Evolutionary conservation across 2,113 vertebrate genomes (phyloP), one percentile per base, ranked within the genome.

Genomic region (Thinocorus orbignyianus): DNA sequence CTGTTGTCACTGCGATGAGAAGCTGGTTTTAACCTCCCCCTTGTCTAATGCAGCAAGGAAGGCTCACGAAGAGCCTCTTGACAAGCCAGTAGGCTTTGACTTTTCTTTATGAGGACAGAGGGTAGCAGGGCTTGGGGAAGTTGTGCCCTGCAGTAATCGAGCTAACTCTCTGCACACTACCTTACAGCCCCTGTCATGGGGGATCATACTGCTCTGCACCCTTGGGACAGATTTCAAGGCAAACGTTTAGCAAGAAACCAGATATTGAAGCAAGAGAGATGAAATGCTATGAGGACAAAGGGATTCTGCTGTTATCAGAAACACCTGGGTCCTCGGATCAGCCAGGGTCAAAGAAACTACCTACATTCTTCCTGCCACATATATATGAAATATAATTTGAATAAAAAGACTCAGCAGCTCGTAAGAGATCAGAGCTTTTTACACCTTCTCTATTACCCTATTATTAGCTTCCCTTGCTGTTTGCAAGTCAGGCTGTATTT

Each of bases 251-350:
- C 2, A 10, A 88, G 80, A 83, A 94, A 91, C 24, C 37, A 84
- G 83, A 64, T 84, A 93, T 41, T 78, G 90, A 81, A 90, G 80
- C 35, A 74, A 55, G 80, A 88, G 72, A 78, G n/a, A 39, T 54
- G 70, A 90, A 87, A 91, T 69, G 54, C 61, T 90, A 57, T 61
- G 31, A 91, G 65, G 93, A 92, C 83, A 69, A 81, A 94, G 92
- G 90, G n/a, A 88, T 86, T 86, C 77, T 88, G 79, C 72, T 81
- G 37, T 86, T 92, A 88, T 83, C 92, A 95, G 88, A 90, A 97
- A 81, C 88, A 94, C 76, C 76, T 93, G 90, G 79, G 71, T 93
- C 64, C 72, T 79, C 1, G 3, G 51, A 93, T 88, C 72, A 81
- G 35, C 31, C 55, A 62, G 68, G 69, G 86, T 88, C 82, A 88